Conservation (phyloP, 2,113 vertebrate species). For the Dasyurus viverrinus region DNA sequence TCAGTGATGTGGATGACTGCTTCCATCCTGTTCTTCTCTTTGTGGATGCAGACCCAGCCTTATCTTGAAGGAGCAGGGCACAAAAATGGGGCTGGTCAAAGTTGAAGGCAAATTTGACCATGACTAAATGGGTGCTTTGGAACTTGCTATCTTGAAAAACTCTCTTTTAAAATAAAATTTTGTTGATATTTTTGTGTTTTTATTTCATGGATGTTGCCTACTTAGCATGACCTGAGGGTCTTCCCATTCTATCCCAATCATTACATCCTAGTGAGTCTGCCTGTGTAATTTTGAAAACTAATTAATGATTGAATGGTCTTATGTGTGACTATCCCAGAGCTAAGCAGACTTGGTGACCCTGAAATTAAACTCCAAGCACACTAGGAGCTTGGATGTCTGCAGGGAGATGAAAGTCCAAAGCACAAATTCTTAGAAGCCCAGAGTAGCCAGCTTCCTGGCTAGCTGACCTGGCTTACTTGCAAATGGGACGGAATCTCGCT, state of each 20-base stretch:
- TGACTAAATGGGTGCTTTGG: neutral
- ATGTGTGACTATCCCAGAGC: constrained; percentile 11
- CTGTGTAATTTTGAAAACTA: constrained; percentile 10
- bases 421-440: constrained; percentile 14
- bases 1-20: neutral
- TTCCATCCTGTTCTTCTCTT: neutral
- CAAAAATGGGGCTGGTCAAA: neutral
- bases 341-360: neutral
- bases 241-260: neutral
- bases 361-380: neutral
- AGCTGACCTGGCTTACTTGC: neutral
- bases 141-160: neutral
- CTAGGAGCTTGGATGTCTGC: neutral
- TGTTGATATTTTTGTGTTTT: neutral
- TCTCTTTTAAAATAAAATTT: neutral
- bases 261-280: neutral
- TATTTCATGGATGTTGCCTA: neutral
- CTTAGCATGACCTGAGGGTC: neutral
- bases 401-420: constrained; percentile 24
- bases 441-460: neutral
- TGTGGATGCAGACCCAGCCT: neutral
- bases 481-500: neutral
- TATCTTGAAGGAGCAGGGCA: neutral
- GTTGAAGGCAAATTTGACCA: neutral
- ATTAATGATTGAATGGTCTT: neutral